Evolutionary conservation across 1,140 invertebrate genomes (phyloP), one percentile per base, ranked within the genome.

Genomic region (Rhagoletis pomonella): DNA sequence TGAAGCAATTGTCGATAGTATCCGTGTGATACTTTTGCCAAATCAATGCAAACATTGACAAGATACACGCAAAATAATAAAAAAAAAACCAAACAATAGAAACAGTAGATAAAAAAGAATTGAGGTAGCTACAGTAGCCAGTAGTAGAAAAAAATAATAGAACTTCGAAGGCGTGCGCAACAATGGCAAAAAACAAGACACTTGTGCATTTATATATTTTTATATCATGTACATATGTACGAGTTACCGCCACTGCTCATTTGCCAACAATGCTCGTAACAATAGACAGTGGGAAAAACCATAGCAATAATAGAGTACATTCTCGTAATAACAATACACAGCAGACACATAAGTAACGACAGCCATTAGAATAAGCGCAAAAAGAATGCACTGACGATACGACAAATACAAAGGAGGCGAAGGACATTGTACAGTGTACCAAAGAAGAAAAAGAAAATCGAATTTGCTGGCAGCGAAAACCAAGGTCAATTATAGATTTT

Each of bases 281-380:
- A 62, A 14, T 14, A 62, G n/a, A 29, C 73, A 81, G 44, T 81
- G 73, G 47, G 44, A 73, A 81, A 81, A 81, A 9, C 73, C 73
- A 81, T 81, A 81, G 55, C 42, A 73, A 73, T 73, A 73, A 62
- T 4, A 12, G 17, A 17, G 60, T 17, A 29, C 29, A 29, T 29
- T 29, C 29, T 29, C 29, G 0, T 29, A 62, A 62, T 29, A 39
- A 12, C 73, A 58, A 50, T 81, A 77, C 4, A 50, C 44, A n/a
- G 17, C 14, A 50, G 44, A 19, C 47, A 19, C 73, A 77, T 50
- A 3, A 55, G 44, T n/a, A 50, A 19, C 42, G 73, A 77, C 0
- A 17, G 3, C 55, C 47, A 55, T 29, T 29, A 29, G 29, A 0
- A 50, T 77, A 6, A 44, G 67, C 42, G 17, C 67, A 69, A 12